These are phyloP conservation scores for Euura saliciscinereae DNA, from an alignment of 1,140 invertebrate species.

Conservation along the genomic window DNA sequence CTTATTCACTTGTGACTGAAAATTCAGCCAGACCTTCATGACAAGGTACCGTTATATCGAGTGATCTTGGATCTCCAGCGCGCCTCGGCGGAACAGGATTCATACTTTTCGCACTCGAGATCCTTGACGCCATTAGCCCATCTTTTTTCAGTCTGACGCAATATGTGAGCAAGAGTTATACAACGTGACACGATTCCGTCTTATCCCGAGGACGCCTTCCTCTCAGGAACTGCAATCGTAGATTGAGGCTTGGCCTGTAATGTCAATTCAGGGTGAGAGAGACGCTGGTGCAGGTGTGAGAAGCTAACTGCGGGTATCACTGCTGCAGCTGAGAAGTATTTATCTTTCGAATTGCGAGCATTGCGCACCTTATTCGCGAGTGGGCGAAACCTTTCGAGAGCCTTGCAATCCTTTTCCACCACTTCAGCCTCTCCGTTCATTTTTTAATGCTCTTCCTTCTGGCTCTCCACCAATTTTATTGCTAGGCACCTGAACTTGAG, in stretches of 20 bases:
- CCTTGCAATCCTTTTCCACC: neutral
- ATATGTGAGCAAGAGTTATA: no score
- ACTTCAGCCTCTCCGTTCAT: neutral
- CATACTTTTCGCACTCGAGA: no score
- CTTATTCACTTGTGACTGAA: conserved; percentile 41
- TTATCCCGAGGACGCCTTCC: neutral
- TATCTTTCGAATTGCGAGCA: conserved; percentile 1
- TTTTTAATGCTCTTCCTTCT: neutral
- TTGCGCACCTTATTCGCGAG: neutral
- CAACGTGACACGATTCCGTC: neutral
- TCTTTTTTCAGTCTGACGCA: no score
- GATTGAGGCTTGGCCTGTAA: neutral
- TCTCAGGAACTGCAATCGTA: neutral
- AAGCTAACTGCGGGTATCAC: neutral
- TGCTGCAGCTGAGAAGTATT: neutral
- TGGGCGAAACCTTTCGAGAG: neutral
- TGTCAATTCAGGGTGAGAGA: neutral
- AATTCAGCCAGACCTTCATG: conserved; percentile 43
- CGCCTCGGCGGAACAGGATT: no score
- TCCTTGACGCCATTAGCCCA: no score
- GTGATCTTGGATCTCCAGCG: no score
- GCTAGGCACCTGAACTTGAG: no score
- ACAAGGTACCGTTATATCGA: neutral
- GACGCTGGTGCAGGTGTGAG: neutral
- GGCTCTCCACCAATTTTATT: neutral